Conservation (phyloP, 2,797 vertebrate genomes). For the Phylloscopus collybita region DNA sequence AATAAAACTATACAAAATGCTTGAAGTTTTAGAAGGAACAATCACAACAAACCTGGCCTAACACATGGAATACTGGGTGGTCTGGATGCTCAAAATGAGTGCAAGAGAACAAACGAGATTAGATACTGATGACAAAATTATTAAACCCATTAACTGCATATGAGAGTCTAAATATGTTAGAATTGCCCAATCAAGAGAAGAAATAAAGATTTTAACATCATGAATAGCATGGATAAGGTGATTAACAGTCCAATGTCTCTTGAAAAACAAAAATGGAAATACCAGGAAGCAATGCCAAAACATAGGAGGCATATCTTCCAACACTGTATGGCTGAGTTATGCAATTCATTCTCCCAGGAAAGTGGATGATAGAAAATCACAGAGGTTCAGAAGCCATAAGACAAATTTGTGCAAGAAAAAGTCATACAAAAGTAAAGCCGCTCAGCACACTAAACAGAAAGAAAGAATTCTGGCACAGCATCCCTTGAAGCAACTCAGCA, state of each 20-base stretch:
- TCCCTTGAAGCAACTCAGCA: neutral
- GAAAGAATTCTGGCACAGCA: neutral
- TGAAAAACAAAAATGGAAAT: neutral
- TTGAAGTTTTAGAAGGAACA: neutral
- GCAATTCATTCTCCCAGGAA: neutral
- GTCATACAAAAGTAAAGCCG: neutral
- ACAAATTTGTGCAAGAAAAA: neutral
- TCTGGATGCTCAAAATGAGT: neutral
- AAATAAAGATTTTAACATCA: neutral
- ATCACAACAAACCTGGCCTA: neutral
- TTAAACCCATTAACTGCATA: neutral
- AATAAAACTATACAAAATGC: neutral
- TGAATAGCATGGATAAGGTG: neutral
- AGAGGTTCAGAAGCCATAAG: neutral
- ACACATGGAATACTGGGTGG: neutral
- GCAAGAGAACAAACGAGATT: neutral
- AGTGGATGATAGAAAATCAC: neutral
- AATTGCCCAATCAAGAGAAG: neutral
- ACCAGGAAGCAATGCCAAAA: neutral
- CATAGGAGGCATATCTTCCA: neutral
- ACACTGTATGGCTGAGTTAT: neutral
- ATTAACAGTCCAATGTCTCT: neutral
- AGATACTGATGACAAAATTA: neutral
- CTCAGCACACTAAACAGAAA: neutral
- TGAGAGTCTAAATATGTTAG: neutral